phyloP scores from a whole-genome alignment of 1,140 invertebrate genomes.

The Globodera ellingtonae region DNA sequence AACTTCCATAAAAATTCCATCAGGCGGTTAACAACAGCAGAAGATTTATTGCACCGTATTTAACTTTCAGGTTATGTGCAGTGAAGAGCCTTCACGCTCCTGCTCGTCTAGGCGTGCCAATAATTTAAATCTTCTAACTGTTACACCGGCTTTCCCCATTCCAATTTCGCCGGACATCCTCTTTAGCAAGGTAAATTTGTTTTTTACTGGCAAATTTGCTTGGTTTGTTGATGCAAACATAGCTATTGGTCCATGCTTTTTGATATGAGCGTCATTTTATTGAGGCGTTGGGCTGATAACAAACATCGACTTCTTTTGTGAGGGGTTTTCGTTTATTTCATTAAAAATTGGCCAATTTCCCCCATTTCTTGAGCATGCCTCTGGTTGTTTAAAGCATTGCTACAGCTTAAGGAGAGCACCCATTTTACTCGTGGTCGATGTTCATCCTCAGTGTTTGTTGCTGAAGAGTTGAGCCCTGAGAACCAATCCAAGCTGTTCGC shows the following conservation, averaged over 20 bases:
- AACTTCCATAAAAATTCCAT: neutral
- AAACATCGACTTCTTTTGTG: too few relatives aligned
- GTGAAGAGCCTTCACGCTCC: neutral
- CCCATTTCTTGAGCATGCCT: too few relatives aligned
- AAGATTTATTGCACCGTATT: too few relatives aligned
- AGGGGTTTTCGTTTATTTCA: too few relatives aligned
- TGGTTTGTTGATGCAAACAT: too few relatives aligned
- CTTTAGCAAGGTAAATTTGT: conserved; percentile 11
- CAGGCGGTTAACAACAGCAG: too few relatives aligned
- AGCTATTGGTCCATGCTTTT: too few relatives aligned
- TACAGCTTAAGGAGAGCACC: neutral
- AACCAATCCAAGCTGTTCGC: conserved; percentile 2
- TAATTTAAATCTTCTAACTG: conserved; percentile 4
- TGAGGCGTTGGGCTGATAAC: too few relatives aligned
- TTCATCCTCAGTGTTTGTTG: conserved; percentile 3
- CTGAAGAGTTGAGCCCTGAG: conserved; percentile 19
- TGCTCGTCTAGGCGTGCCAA: neutral
- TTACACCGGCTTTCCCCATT: conserved; percentile 24
- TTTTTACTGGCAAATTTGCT: neutral
- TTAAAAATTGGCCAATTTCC: too few relatives aligned
- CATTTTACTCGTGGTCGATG: neutral
- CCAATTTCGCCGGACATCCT: conserved; percentile 22
- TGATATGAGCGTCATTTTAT: too few relatives aligned
- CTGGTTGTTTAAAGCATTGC: too few relatives aligned
- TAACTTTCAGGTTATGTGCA: neutral